Percentiles rank a stretch among this genome's conserved stretches.
phyloP scores from a whole-genome alignment of 30 jellyfish, hydroid and myxozoan genomes.

The Nemopilema nomurai region DNA sequence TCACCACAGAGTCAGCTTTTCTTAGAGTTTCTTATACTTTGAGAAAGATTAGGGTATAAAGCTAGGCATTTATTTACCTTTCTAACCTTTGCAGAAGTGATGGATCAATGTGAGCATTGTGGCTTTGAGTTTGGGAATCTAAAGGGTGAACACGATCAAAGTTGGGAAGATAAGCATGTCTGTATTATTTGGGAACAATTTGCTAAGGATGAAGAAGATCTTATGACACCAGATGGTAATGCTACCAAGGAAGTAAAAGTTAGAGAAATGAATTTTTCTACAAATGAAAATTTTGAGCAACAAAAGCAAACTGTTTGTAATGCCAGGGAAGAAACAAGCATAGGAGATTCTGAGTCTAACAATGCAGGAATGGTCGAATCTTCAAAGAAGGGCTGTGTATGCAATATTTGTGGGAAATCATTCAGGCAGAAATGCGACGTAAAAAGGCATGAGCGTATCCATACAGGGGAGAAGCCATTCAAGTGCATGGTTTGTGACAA shows the following conservation, averaged over 20 bases:
- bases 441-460: slow-evolving; percentile 24
- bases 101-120: neutral
- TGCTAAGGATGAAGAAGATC: neutral
- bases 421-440: slow-evolving; percentile 5
- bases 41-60: no score
- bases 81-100: neutral
- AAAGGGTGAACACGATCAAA: neutral
- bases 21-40: no score
- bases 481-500: slow-evolving; percentile 24
- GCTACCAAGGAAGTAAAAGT: no score
- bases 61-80: no score
- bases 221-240: neutral
- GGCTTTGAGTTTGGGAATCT: neutral
- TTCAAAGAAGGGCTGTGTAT: neutral
- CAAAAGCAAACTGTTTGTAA: neutral
- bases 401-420: slow-evolving; percentile 5
- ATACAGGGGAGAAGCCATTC: slow-evolving; percentile 38
- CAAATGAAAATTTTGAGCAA: neutral
- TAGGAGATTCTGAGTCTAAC: neutral
- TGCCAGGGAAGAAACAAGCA: neutral
- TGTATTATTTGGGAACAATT: neutral
- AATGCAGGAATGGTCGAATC: neutral
- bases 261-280: neutral
- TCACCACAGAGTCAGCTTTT: neutral
- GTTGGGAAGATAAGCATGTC: neutral